Percentiles rank a stretch among this genome's conserved stretches.
phyloP scores from a whole-genome alignment of 2,797 vertebrate species.

The Gephyroberyx darwinii region DNA sequence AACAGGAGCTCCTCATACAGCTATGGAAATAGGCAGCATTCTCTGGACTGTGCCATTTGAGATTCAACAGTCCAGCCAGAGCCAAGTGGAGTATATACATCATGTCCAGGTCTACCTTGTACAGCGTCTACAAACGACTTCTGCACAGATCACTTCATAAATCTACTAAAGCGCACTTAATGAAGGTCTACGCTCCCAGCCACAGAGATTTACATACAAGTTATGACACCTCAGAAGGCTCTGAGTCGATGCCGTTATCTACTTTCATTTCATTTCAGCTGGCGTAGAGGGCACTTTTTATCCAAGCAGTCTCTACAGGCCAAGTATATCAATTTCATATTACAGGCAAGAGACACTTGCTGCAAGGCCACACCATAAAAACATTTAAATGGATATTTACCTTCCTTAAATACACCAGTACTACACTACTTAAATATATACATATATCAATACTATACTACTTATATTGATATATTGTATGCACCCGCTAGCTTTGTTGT shows the following conservation, averaged over 20 bases:
- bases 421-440: slow-evolving; percentile 19
- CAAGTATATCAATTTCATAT: slow-evolving; percentile 74
- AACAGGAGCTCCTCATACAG: slow-evolving; percentile 52
- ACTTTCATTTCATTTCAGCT: slow-evolving; percentile 72
- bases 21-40: slow-evolving; percentile 48
- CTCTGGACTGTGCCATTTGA: slow-evolving; percentile 64
- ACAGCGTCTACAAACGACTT: slow-evolving; percentile 78
- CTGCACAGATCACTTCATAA: slow-evolving; percentile 81
- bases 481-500: neutral
- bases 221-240: slow-evolving; percentile 74
- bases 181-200: slow-evolving; percentile 76
- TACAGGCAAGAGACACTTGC: slow-evolving; percentile 48
- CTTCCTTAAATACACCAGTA: slow-evolving; percentile 32
- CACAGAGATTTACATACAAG: slow-evolving; percentile 79
- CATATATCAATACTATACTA: neutral
- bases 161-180: slow-evolving; percentile 81
- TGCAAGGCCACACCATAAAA: slow-evolving; percentile 55
- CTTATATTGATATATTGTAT: slow-evolving; percentile 16
- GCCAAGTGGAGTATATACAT: slow-evolving; percentile 82
- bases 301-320: slow-evolving; percentile 48
- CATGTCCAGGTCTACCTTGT: slow-evolving; percentile 75
- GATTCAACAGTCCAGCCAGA: slow-evolving; percentile 74
- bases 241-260: slow-evolving; percentile 66
- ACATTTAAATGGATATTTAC: slow-evolving; percentile 56
- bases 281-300: slow-evolving; percentile 61